Evolutionary conservation across 2,113 vertebrate genomes (phyloP).

Genomic region (Bubalus kerabau): DNA sequence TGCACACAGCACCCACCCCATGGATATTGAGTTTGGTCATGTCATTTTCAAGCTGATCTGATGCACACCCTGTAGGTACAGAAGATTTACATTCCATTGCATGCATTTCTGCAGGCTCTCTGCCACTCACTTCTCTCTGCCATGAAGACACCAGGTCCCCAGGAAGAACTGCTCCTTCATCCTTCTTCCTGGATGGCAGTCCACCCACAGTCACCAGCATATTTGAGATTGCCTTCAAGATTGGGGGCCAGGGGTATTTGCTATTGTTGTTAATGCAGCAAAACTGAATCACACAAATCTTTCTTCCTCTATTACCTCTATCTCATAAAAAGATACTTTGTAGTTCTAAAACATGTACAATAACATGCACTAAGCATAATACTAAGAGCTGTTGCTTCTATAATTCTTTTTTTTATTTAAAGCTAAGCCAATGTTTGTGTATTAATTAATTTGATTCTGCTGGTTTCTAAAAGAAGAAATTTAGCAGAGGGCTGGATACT

Average conservation of each 20-base stretch:
- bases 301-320: not conserved
- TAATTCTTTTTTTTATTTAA: not conserved
- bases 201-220: accelerated
- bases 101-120: not conserved
- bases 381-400: not conserved
- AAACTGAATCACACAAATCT: not conserved
- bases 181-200: not conserved
- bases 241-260: not conserved
- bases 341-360: not conserved
- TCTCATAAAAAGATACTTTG: not conserved
- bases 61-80: accelerated
- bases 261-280: not conserved
- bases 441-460: not conserved
- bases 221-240: not conserved
- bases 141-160: no score
- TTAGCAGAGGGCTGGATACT: not conserved
- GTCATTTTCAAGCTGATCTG: not conserved
- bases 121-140: not conserved
- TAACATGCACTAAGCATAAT: not conserved
- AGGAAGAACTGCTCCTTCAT: not conserved
- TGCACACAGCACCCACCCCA: accelerated
- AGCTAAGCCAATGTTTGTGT: not conserved
- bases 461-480: not conserved
- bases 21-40: accelerated
- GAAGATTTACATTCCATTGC: not conserved